Conservation (phyloP, 2,113 vertebrate species). For the Riparia riparia region DNA sequence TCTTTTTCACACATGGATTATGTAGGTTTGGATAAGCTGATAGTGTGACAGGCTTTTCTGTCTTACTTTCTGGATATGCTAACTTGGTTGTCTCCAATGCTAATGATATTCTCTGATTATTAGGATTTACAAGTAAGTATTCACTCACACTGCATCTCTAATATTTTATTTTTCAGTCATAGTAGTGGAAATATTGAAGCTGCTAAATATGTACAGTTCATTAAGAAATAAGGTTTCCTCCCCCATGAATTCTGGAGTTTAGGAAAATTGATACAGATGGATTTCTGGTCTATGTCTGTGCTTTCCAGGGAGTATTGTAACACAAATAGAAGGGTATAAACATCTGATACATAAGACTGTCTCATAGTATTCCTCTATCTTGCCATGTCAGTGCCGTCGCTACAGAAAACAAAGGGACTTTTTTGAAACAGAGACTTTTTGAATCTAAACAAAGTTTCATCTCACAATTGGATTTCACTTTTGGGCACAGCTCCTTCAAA, state of each 20-base stretch:
- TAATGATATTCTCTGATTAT: not conserved
- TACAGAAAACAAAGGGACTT: not conserved
- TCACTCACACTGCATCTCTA: not conserved
- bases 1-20: not conserved
- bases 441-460: not conserved
- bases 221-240: slow-evolving; percentile 12
- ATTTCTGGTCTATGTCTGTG: not conserved
- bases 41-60: not conserved
- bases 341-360: not conserved
- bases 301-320: not conserved
- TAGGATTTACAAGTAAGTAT: not conserved
- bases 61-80: not conserved
- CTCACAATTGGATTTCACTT: not conserved
- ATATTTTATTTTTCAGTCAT: not conserved
- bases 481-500: not conserved
- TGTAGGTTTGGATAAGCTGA: not conserved
- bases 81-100: not conserved
- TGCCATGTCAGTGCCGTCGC: fast-evolving
- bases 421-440: not conserved
- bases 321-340: slow-evolving; percentile 21
- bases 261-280: not conserved
- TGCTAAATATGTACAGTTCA: not conserved
- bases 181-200: not conserved
- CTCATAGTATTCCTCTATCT: not conserved
- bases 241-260: slow-evolving; percentile 1